Evolutionary conservation across 2,888 invertebrate species (phyloP).

Genomic region (Sussaba pulchella): DNA sequence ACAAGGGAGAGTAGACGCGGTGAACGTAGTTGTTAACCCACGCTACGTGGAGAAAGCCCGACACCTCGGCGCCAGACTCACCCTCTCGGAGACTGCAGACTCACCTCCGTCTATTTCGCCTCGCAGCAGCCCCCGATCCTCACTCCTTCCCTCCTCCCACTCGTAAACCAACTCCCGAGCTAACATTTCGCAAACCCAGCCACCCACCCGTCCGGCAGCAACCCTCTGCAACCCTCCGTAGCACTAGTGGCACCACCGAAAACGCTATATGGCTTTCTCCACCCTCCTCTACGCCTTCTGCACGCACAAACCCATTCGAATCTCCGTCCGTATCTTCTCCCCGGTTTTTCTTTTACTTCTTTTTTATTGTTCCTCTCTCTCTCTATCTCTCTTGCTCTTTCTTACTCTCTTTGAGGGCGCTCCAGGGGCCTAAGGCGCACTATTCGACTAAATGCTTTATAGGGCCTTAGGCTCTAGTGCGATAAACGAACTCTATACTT

Average conservation of each 20-base stretch:
- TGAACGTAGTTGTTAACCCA: conserved; percentile 68
- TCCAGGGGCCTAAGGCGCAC: no score
- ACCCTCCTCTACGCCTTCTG: conserved; percentile 59
- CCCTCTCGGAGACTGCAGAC: conserved; percentile 83
- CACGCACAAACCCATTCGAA: conserved; percentile 56
- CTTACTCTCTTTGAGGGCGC: no score
- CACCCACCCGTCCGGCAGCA: conserved; percentile 71
- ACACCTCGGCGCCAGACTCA: conserved; percentile 84
- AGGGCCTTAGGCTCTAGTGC: no score
- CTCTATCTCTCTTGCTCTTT: conserved; percentile 32
- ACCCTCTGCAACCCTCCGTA: conserved; percentile 73
- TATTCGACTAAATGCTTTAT: no score
- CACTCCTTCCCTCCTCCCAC: conserved; percentile 68
- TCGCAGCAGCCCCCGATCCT: conserved; percentile 56
- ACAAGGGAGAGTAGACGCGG: conserved; percentile 66
- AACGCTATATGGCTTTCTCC: conserved; percentile 60
- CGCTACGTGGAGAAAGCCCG: conserved; percentile 78
- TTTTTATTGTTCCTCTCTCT: no score
- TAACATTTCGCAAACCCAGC: conserved; percentile 74
- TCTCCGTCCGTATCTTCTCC: no score
- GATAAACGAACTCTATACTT: no score
- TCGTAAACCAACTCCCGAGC: conserved; percentile 75
- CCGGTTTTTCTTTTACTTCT: no score
- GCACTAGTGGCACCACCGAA: conserved; percentile 50
- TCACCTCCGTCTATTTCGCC: conserved; percentile 80